phyloP scores from a whole-genome alignment of 2,113 vertebrate species.

The Pardalotus punctatus region DNA sequence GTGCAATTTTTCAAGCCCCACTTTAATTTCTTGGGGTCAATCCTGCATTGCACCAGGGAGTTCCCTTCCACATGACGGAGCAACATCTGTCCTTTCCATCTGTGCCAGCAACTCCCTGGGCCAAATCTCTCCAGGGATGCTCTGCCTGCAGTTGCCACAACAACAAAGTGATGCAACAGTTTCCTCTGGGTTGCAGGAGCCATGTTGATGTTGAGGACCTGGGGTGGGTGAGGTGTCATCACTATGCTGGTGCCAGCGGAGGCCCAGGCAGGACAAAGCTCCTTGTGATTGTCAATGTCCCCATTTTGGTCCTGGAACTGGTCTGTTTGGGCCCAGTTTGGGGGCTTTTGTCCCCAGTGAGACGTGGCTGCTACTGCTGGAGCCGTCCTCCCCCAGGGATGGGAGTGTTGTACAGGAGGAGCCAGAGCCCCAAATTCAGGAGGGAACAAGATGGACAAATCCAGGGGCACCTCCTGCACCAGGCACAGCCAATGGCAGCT shows the following conservation, averaged over 20 bases:
- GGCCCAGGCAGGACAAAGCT: background rate
- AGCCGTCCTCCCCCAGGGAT: fast-evolving
- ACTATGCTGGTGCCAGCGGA: fast-evolving
- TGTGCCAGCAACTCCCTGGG: background rate
- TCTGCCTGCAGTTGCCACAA: constrained; percentile 12
- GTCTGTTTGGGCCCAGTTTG: background rate
- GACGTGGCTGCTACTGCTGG: fast-evolving
- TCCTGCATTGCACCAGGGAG: background rate
- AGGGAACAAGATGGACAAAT: background rate
- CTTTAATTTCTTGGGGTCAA: background rate
- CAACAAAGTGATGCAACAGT: background rate
- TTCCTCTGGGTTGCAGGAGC: background rate
- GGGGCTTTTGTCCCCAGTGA: background rate
- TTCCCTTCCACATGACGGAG: background rate
- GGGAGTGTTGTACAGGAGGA: background rate
- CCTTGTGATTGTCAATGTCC: no score
- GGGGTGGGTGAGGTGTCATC: fast-evolving
- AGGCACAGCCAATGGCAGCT: fast-evolving
- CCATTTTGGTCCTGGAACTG: background rate
- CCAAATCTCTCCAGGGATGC: background rate
- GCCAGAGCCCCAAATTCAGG: background rate
- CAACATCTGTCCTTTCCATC: constrained; percentile 26
- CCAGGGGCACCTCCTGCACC: background rate
- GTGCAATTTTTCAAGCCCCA: background rate
- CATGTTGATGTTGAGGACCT: fast-evolving